Conservation (phyloP, 1,140 invertebrate species). For the Bombus haemorrhoidalis region DNA sequence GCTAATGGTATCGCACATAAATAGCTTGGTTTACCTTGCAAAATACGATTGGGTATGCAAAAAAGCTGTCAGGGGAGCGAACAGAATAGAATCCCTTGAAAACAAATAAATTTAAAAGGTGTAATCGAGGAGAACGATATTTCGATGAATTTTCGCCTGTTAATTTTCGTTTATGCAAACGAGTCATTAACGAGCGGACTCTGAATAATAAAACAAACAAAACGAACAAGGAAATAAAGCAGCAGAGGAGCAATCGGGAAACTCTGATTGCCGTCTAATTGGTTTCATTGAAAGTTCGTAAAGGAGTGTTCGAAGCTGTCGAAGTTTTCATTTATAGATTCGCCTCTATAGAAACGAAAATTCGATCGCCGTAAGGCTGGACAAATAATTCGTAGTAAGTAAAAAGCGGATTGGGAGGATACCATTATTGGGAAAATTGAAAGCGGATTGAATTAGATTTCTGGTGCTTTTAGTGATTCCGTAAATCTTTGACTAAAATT, state of each 20-base stretch:
- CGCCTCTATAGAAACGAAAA: neutral
- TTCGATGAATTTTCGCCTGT: neutral
- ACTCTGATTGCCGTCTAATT: neutral
- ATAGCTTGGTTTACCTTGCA: neutral
- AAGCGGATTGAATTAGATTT: neutral
- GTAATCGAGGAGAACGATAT: neutral
- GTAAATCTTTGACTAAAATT: conserved; percentile 15
- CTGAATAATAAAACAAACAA: neutral
- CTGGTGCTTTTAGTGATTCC: neutral
- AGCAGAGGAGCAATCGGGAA: neutral
- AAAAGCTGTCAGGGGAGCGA: neutral
- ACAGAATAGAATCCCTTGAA: neutral
- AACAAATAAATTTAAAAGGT: neutral
- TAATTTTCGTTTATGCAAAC: neutral
- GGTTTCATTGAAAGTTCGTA: neutral
- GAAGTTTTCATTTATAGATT: neutral
- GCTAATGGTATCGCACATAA: neutral
- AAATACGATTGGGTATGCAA: neutral
- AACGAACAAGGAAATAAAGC: neutral
- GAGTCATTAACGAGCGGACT: too few species aligned
- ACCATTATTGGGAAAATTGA: neutral
- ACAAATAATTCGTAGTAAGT: neutral
- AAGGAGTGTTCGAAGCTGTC: neutral
- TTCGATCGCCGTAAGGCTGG: neutral
- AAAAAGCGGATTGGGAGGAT: neutral